phyloP scores from a whole-genome alignment of 2,888 invertebrate genomes.

The Pyrgus malvae region DNA sequence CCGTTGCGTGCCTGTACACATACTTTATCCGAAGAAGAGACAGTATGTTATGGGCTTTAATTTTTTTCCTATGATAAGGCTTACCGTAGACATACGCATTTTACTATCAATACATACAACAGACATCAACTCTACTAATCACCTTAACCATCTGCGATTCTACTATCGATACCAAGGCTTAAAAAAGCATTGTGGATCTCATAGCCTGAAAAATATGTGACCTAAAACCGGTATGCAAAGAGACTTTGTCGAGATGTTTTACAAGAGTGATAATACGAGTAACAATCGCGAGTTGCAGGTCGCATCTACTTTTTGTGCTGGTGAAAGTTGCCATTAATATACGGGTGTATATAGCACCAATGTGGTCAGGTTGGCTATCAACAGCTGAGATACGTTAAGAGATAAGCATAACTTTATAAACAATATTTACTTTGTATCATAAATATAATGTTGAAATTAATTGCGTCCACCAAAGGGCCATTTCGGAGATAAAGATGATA shows the following conservation, averaged over 20 bases:
- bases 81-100: no score
- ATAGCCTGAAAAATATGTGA: background rate
- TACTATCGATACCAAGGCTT: background rate
- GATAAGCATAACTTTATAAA: background rate
- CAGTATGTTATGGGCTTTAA: no score
- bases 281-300: constrained; percentile 6
- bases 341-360: background rate
- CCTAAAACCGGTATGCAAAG: background rate
- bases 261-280: background rate
- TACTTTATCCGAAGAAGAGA: no score
- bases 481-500: no score
- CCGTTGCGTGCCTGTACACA: no score
- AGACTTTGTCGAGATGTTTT: constrained; percentile 1
- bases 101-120: no score
- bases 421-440: no score
- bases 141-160: no score
- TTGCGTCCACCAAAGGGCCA: no score
- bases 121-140: no score
- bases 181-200: background rate
- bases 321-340: constrained; percentile 15
- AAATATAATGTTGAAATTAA: no score
- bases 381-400: background rate
- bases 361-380: constrained; percentile 7
- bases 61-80: no score
- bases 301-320: constrained; percentile 10